phyloP scores from a whole-genome alignment of 2,888 invertebrate genomes.

The Pasiphila rectangulata region DNA sequence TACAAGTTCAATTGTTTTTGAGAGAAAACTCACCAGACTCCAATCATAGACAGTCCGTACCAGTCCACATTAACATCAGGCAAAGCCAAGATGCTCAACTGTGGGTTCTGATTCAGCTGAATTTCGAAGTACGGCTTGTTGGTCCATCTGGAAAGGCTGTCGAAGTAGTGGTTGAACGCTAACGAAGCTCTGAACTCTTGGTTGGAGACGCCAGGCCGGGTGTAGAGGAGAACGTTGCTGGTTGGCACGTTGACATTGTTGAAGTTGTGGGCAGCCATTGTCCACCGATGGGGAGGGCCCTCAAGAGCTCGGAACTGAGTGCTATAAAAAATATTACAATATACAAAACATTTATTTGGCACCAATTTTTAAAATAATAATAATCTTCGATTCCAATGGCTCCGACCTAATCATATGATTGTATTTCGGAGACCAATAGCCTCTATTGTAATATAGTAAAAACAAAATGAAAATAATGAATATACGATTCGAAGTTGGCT shows the following conservation, averaged over 20 bases:
- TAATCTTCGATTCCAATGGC: too few relatives aligned
- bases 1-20: background rate
- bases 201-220: constrained; percentile 43
- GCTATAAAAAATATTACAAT: constrained; percentile 39
- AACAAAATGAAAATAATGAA: too few relatives aligned
- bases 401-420: too few relatives aligned
- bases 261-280: constrained; percentile 65
- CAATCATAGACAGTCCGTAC: constrained; percentile 60
- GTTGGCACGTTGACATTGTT: constrained; percentile 49
- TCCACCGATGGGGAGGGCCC: constrained; percentile 58
- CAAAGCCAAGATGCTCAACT: constrained; percentile 55
- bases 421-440: too few relatives aligned
- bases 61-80: constrained; percentile 62
- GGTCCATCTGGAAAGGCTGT: constrained; percentile 59
- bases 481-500: too few relatives aligned
- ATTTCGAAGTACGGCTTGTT: constrained; percentile 52
- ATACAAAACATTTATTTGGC: too few relatives aligned
- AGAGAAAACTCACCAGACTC: constrained; percentile 61
- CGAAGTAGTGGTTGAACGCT: constrained; percentile 55
- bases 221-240: constrained; percentile 48
- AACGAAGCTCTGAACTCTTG: constrained; percentile 52
- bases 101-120: constrained; percentile 50
- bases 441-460: too few relatives aligned
- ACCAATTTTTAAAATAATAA: too few relatives aligned
- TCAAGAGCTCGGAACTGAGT: constrained; percentile 47